A percentile compares a stretch with the other conserved stretches of the same genome.
Conservation (phyloP, 2,113 vertebrate genomes). For the Enhydra lutris region DNA sequence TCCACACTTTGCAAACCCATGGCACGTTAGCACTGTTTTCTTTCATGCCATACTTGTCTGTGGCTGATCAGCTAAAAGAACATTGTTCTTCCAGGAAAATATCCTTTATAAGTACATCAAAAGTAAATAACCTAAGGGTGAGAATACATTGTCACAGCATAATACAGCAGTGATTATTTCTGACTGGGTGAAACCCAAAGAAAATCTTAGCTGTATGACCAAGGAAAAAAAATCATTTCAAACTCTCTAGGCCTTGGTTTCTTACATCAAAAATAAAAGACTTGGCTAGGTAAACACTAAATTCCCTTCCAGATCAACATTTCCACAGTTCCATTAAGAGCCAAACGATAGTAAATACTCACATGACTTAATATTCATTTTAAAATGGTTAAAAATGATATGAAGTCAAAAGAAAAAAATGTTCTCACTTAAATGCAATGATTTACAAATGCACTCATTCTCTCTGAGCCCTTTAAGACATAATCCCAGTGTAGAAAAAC, state of each 20-base stretch:
- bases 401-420: neutral
- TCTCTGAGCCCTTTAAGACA: neutral
- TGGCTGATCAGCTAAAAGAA: neutral
- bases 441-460: neutral
- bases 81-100: neutral
- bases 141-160: neutral
- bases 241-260: neutral
- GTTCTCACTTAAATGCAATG: neutral
- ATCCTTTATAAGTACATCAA: neutral
- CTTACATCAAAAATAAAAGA: neutral
- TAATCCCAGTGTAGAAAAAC: neutral
- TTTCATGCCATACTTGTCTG: neutral
- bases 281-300: neutral
- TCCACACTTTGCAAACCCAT: neutral
- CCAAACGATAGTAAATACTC: neutral
- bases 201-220: neutral
- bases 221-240: slow-evolving; percentile 1
- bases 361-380: neutral
- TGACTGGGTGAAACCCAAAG: neutral
- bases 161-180: neutral
- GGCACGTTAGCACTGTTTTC: neutral
- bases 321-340: neutral
- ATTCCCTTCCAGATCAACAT: neutral
- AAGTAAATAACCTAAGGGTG: neutral
- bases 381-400: neutral